phyloP scores from a whole-genome alignment of 2,888 invertebrate genomes.

The Chrysolina americana region DNA sequence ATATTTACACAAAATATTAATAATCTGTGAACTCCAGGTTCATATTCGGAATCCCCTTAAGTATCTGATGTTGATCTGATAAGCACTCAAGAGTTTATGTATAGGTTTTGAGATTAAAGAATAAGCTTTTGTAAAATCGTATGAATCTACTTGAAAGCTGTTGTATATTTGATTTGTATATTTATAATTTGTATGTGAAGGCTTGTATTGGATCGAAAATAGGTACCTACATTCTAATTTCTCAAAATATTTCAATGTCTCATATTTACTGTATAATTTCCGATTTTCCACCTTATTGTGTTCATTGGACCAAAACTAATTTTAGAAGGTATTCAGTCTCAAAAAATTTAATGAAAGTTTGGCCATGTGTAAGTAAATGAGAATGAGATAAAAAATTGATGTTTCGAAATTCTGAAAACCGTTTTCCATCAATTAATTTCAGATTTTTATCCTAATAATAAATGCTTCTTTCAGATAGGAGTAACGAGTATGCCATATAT shows the following conservation, averaged over 20 bases:
- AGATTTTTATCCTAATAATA: neutral
- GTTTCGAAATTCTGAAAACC: neutral
- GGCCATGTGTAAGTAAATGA: too few species aligned
- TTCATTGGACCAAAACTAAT: too few species aligned
- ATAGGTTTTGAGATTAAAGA: neutral
- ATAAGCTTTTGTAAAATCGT: conserved; percentile 11
- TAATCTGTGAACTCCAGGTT: too few species aligned
- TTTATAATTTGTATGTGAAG: neutral
- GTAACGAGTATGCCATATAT: too few species aligned
- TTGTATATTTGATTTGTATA: neutral
- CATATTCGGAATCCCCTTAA: neutral
- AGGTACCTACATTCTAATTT: neutral
- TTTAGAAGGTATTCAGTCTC: too few species aligned
- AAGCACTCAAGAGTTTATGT: neutral
- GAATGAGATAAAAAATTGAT: too few species aligned
- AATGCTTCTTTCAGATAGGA: too few species aligned
- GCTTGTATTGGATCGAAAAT: neutral
- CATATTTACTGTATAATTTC: too few species aligned
- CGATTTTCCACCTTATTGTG: too few species aligned
- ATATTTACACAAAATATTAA: too few species aligned
- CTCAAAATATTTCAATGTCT: too few species aligned
- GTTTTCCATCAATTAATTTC: neutral
- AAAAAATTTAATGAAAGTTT: too few species aligned
- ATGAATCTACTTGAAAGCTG: neutral
- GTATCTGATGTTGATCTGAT: neutral